phyloP scores from a whole-genome alignment of 2,888 invertebrate genomes.

The Himalopsyche kuldschensis region DNA sequence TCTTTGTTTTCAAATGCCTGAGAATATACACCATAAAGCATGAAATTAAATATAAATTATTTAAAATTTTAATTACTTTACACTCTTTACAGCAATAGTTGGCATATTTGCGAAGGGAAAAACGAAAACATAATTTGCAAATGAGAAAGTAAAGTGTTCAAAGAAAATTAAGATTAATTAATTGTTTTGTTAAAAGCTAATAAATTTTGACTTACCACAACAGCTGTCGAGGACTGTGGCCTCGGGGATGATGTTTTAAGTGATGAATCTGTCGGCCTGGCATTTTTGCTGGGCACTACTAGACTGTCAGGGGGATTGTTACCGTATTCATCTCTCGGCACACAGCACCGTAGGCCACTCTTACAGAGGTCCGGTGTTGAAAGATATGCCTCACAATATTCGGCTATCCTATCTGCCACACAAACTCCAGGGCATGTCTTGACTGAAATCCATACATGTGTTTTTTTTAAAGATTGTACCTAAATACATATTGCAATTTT shows the following conservation, averaged over 20 bases:
- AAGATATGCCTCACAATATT: slow-evolving; percentile 85
- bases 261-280: slow-evolving; percentile 47
- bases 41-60: no score
- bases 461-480: no score
- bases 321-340: slow-evolving; percentile 72
- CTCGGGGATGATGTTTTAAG: slow-evolving; percentile 49
- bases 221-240: slow-evolving; percentile 43
- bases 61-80: no score
- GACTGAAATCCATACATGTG: slow-evolving; percentile 8
- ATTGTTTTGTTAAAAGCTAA: no score
- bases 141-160: no score
- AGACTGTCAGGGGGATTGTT: slow-evolving; percentile 73
- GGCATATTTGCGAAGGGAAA: no score
- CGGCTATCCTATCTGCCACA: slow-evolving; percentile 77
- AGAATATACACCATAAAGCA: no score
- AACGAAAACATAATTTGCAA: no score
- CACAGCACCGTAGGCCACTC: slow-evolving; percentile 77
- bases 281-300: slow-evolving; percentile 65
- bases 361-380: slow-evolving; percentile 74
- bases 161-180: no score
- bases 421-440: slow-evolving; percentile 81
- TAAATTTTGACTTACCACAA: slow-evolving; percentile 16
- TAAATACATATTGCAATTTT: no score
- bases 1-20: no score
- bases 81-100: no score